These are phyloP conservation scores for Natator depressus DNA, from an alignment of 2,113 vertebrate genomes.

Conservation along the genomic window DNA sequence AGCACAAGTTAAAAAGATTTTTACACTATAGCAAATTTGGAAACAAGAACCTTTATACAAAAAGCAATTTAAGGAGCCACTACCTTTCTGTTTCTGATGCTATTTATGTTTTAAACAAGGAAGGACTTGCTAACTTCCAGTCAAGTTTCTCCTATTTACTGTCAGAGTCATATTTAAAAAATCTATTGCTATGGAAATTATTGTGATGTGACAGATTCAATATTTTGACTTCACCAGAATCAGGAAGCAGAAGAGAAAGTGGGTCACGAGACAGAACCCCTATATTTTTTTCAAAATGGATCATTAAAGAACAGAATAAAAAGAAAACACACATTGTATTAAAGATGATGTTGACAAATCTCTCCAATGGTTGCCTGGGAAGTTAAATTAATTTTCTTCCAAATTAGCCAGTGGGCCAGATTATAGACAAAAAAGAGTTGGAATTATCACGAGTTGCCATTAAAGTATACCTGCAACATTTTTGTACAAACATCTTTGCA, in stretches of 20 bases:
- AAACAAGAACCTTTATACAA: not conserved
- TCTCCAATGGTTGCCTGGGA: not conserved
- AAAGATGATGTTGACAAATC: not conserved
- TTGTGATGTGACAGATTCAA: slow-evolving; percentile 43
- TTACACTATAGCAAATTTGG: not conserved
- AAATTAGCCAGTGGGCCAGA: not conserved
- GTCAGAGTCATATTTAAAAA: slow-evolving; percentile 49
- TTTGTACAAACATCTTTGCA: not conserved
- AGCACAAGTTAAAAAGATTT: not conserved
- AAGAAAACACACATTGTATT: slow-evolving; percentile 34
- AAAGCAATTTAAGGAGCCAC: not conserved
- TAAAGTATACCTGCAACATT: not conserved
- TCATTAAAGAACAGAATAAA: slow-evolving; percentile 18
- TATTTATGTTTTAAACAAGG: slow-evolving; percentile 17
- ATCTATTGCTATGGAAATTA: slow-evolving; percentile 57
- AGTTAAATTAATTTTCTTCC: not conserved
- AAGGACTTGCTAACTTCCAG: slow-evolving; percentile 25
- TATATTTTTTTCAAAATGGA: slow-evolving; percentile 24
- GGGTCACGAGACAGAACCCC: not conserved
- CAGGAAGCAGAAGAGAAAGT: slow-evolving; percentile 41
- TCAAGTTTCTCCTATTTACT: slow-evolving; percentile 13
- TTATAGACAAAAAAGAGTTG: not conserved
- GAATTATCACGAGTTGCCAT: slow-evolving; percentile 2
- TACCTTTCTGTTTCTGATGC: not conserved
- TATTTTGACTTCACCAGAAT: slow-evolving; percentile 64